Evolutionary conservation across 2,113 vertebrate genomes (phyloP).

Genomic region (Pollimyrus isidori): DNA sequence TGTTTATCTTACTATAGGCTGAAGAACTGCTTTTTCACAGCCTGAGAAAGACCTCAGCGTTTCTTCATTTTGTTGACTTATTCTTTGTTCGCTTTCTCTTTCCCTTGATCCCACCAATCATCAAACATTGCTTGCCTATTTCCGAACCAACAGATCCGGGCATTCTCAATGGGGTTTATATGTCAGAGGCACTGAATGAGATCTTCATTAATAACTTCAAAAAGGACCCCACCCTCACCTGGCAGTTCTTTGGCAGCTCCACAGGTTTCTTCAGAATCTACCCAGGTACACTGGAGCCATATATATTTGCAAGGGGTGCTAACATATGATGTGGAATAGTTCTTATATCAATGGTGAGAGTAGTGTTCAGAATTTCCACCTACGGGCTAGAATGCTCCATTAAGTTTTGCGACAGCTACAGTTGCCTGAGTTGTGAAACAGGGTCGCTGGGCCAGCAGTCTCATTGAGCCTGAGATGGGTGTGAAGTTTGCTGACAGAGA

Average conservation of each 20-base stretch:
- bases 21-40: not conserved
- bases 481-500: constrained; percentile 13
- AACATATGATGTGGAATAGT: not conserved
- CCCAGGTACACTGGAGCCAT: constrained; percentile 63
- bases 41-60: not conserved
- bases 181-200: constrained; percentile 88
- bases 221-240: constrained; percentile 85
- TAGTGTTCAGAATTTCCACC: not conserved
- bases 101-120: not conserved
- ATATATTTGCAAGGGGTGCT: not conserved
- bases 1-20: not conserved
- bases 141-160: constrained; percentile 64
- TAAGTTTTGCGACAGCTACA: not conserved
- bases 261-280: constrained; percentile 94
- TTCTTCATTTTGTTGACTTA: not conserved
- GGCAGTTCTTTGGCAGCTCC: constrained; percentile 96
- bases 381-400: not conserved
- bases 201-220: constrained; percentile 87
- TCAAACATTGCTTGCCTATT: not conserved
- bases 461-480: not conserved
- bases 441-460: not conserved
- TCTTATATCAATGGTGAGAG: not conserved
- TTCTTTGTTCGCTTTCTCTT: not conserved
- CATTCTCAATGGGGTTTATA: constrained; percentile 86
- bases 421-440: not conserved